A percentile compares a stretch with the other conserved stretches of the same genome.
Evolutionary conservation across 2,888 invertebrate genomes (phyloP).

Genomic region (Lithophane socia): DNA sequence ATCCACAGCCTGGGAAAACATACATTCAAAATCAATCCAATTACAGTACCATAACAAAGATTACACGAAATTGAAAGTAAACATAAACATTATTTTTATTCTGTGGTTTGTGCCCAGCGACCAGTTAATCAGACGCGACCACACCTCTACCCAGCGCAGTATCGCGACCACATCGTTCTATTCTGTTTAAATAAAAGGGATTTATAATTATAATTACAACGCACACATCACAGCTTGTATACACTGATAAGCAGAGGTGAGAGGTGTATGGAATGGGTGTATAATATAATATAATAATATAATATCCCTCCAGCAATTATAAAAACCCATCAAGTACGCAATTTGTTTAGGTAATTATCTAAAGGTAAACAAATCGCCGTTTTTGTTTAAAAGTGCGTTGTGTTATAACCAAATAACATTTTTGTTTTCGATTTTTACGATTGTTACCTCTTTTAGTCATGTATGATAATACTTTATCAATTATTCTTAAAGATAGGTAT

Average conservation of each 20-base stretch:
- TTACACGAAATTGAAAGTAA: slow-evolving; percentile 52
- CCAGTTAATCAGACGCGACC: slow-evolving; percentile 42
- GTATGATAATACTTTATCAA: too few species aligned
- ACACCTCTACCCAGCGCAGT: neutral
- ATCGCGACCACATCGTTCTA: slow-evolving; percentile 28
- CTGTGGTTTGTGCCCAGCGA: slow-evolving; percentile 6
- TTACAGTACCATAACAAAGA: slow-evolving; percentile 28
- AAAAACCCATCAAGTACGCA: neutral
- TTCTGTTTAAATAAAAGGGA: slow-evolving; percentile 26
- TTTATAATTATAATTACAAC: slow-evolving; percentile 30
- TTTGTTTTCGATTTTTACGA: too few species aligned
- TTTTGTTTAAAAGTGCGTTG: too few species aligned
- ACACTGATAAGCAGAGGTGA: neutral
- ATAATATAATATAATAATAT: too few species aligned
- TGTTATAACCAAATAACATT: too few species aligned
- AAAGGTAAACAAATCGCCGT: too few species aligned
- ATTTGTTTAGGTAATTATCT: too few species aligned
- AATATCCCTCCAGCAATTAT: neutral
- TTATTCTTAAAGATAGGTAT: too few species aligned
- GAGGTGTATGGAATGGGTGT: neutral
- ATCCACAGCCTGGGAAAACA: neutral
- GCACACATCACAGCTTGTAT: neutral
- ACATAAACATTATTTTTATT: slow-evolving; percentile 31
- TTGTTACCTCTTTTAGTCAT: too few species aligned
- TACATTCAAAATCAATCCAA: slow-evolving; percentile 13